A percentile compares a stretch with the other conserved stretches of the same genome.
These are phyloP conservation scores for Andrena trimmerana DNA, from an alignment of 2,888 invertebrate species.

Conservation along the genomic window DNA sequence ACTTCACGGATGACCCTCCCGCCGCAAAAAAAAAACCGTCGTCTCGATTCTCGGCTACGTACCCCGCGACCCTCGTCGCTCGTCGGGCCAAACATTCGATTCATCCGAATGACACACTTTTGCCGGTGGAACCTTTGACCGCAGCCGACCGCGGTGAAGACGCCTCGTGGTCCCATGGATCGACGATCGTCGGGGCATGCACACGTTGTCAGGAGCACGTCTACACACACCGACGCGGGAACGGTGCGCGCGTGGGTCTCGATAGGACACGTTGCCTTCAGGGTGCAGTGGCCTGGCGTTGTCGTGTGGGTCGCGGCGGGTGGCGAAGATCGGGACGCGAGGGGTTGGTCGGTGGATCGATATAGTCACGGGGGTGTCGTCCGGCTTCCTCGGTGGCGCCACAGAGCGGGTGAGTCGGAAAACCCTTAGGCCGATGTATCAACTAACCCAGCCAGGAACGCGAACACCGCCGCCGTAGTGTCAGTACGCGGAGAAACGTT, in stretches of 20 bases:
- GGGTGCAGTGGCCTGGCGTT: conserved; percentile 83
- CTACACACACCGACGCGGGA: neutral
- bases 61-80: conserved; percentile 3
- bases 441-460: conserved; percentile 62
- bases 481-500: conserved; percentile 69
- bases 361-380: conserved; percentile 81
- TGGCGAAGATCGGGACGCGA: conserved; percentile 47
- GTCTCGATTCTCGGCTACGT: conserved; percentile 7
- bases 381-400: conserved; percentile 76
- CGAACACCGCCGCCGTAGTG: conserved; percentile 52
- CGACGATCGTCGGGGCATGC: conserved; percentile 25
- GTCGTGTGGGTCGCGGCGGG: conserved; percentile 69
- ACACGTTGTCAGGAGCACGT: neutral
- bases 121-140: conserved; percentile 41
- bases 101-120: conserved; percentile 52
- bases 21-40: neutral
- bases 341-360: conserved; percentile 77
- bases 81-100: conserved; percentile 37
- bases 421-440: conserved; percentile 69
- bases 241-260: conserved; percentile 50
- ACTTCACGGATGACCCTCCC: too few species aligned
- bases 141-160: conserved; percentile 29
- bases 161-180: conserved; percentile 45
- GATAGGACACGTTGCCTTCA: conserved; percentile 76
- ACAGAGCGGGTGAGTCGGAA: conserved; percentile 76